These are phyloP conservation scores for Trinorchestia longiramus DNA, from an alignment of 1,140 invertebrate species.

Conservation along the genomic window DNA sequence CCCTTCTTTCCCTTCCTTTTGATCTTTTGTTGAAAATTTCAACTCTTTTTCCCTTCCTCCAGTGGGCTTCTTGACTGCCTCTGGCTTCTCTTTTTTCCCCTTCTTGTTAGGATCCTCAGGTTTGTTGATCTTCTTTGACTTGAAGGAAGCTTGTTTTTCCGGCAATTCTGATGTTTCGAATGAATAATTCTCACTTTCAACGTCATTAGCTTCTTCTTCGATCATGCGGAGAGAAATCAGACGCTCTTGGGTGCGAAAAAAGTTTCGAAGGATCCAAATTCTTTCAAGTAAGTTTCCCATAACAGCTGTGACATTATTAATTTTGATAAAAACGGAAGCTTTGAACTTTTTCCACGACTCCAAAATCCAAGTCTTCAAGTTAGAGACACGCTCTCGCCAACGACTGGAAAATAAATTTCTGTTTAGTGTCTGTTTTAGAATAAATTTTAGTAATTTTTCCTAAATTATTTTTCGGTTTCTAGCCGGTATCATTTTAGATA, in stretches of 20 bases:
- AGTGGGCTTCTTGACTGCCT: neutral
- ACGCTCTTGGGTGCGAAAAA: neutral
- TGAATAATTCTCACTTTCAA: neutral
- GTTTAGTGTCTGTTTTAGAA: neutral
- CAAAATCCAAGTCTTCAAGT: neutral
- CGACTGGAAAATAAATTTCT: neutral
- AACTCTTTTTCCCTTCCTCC: neutral
- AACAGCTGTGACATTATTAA: neutral
- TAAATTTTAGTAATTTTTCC: neutral
- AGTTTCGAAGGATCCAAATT: neutral
- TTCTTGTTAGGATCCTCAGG: neutral
- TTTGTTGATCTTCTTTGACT: neutral
- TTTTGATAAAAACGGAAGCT: neutral
- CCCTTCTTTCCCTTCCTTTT: neutral
- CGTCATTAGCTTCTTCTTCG: neutral
- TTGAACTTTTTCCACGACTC: neutral
- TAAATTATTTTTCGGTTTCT: too few relatives aligned
- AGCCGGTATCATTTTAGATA: neutral
- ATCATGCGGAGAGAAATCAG: neutral
- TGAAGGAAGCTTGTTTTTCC: neutral
- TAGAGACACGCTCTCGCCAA: neutral
- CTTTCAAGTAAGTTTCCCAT: neutral
- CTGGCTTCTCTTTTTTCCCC: neutral
- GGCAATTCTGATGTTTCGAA: too few relatives aligned
- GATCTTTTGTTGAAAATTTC: neutral